Percentiles rank a stretch among this genome's conserved stretches.
These are phyloP conservation scores for Tenthredo notha DNA, from an alignment of 2,888 invertebrate genomes.

Conservation along the genomic window DNA sequence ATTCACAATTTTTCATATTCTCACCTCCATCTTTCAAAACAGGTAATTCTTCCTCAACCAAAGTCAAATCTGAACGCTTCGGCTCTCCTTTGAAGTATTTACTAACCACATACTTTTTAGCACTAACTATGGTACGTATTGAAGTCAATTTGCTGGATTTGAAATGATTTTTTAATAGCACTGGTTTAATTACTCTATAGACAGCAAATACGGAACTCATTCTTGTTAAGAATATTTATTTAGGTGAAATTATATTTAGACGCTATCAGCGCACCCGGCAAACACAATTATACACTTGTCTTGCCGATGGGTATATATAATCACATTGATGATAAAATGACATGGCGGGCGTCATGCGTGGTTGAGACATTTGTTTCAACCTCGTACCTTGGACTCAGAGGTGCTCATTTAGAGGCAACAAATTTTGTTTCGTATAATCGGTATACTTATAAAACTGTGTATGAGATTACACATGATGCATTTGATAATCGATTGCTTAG, in stretches of 20 bases:
- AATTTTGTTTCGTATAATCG: neutral
- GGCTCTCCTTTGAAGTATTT: slow-evolving; percentile 86
- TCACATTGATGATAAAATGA: neutral
- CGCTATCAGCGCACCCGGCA: neutral
- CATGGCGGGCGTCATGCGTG: neutral
- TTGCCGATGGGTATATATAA: neutral
- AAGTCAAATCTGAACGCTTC: slow-evolving; percentile 83
- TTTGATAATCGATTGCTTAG: no score
- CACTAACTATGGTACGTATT: slow-evolving; percentile 77
- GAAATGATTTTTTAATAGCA: neutral
- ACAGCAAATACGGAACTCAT: slow-evolving; percentile 29
- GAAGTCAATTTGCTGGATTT: neutral
- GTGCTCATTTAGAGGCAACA: neutral
- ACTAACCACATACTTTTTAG: slow-evolving; percentile 84
- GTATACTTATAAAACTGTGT: neutral
- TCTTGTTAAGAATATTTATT: neutral
- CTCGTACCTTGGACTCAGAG: neutral
- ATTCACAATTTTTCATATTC: slow-evolving; percentile 48
- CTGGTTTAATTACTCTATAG: neutral
- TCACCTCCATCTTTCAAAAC: slow-evolving; percentile 85
- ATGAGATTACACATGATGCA: neutral
- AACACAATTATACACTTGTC: neutral
- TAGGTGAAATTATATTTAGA: neutral
- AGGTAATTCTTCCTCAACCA: slow-evolving; percentile 85
- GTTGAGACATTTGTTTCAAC: neutral